These are phyloP conservation scores for Pygmarrhopalites habei DNA, from an alignment of 1,140 invertebrate genomes.

Conservation along the genomic window DNA sequence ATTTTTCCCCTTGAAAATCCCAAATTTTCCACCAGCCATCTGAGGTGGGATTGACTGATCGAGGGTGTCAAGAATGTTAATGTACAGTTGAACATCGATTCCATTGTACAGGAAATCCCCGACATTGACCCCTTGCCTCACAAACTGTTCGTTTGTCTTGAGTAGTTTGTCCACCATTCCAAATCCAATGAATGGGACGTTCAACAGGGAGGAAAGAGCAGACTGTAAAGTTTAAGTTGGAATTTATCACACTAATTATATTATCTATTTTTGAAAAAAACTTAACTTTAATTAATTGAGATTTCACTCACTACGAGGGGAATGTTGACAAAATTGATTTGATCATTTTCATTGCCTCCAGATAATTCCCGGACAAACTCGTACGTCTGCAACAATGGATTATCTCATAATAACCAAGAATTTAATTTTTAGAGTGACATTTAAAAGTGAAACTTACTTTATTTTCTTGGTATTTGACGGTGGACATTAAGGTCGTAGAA, in stretches of 20 bases:
- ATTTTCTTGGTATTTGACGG: background rate
- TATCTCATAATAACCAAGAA: no score
- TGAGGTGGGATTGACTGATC: background rate
- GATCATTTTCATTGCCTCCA: background rate
- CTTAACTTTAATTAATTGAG: background rate
- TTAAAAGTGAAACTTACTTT: no score
- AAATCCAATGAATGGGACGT: background rate
- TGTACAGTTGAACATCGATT: background rate
- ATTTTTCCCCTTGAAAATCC: background rate
- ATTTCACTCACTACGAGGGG: background rate
- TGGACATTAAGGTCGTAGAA: background rate
- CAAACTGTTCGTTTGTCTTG: background rate
- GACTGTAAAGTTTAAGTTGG: background rate
- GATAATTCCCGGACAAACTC: conserved; percentile 1
- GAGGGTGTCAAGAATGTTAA: background rate
- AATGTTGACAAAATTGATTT: conserved; percentile 4
- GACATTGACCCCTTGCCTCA: background rate
- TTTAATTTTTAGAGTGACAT: no score
- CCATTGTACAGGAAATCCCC: conserved; percentile 7
- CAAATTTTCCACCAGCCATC: conserved; percentile 2
- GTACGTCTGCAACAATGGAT: no score
- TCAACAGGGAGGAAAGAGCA: background rate
- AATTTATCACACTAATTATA: background rate
- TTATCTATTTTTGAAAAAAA: background rate
- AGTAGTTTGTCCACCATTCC: background rate